phyloP scores from a whole-genome alignment of 2,888 invertebrate genomes.

The Drosophila lutescens region DNA sequence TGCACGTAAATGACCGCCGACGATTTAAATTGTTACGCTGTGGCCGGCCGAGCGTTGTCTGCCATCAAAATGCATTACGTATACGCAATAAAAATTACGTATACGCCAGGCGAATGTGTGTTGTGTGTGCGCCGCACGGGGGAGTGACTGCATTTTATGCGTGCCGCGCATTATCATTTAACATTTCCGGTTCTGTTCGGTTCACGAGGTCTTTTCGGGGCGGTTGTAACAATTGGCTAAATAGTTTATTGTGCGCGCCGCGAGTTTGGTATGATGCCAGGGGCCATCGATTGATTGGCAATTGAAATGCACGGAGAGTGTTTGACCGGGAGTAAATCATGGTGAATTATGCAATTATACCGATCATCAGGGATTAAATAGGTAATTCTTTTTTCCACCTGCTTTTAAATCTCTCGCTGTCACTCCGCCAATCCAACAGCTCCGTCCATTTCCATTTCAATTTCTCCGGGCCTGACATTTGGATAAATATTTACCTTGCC shows the following conservation, averaged over 20 bases:
- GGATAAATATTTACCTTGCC: constrained; percentile 37
- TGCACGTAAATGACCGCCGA: constrained; percentile 78
- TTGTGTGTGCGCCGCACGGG: constrained; percentile 17
- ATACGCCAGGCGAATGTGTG: constrained; percentile 50
- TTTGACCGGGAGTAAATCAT: constrained; percentile 32
- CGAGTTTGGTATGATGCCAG: neutral
- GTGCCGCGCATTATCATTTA: constrained; percentile 77
- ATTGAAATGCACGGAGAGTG: constrained; percentile 37
- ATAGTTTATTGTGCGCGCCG: constrained; percentile 39
- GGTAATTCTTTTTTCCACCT: constrained; percentile 21
- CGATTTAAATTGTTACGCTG: constrained; percentile 73
- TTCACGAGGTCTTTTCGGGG: constrained; percentile 7
- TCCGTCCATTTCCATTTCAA: constrained; percentile 8
- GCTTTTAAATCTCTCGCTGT: constrained; percentile 6
- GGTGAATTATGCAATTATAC: constrained; percentile 40
- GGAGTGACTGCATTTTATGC: constrained; percentile 70
- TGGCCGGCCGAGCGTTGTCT: constrained; percentile 63
- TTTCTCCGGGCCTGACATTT: constrained; percentile 8
- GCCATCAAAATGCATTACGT: constrained; percentile 79
- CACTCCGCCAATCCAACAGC: too few species aligned
- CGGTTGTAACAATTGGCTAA: constrained; percentile 46
- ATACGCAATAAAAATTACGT: constrained; percentile 78
- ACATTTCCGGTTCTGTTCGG: constrained; percentile 58
- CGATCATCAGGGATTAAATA: constrained; percentile 39
- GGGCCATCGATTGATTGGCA: constrained; percentile 46